Evolutionary conservation across 2,888 invertebrate genomes (phyloP).

Genomic region (Lycocerus yunnanus): DNA sequence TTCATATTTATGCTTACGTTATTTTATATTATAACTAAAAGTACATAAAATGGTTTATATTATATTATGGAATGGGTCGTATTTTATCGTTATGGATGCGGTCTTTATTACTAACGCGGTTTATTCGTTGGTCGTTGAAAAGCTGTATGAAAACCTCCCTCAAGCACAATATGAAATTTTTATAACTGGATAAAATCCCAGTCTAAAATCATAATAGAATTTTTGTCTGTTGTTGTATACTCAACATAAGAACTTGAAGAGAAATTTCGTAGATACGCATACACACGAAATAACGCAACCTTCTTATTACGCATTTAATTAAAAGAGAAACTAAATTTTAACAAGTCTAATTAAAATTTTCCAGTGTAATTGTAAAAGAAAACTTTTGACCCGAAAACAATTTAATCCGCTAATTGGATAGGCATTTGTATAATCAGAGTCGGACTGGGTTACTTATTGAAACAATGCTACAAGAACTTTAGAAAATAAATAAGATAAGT

Average conservation of each 20-base stretch:
- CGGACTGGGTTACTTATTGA: background rate
- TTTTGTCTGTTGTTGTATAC: constrained; percentile 36
- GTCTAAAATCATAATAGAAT: constrained; percentile 44
- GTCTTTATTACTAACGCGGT: constrained; percentile 43
- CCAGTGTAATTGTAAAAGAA: background rate
- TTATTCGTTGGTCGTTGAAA: constrained; percentile 42
- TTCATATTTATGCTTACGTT: constrained; percentile 1
- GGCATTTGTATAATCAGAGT: background rate
- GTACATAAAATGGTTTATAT: constrained; percentile 23
- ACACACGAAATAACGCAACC: background rate
- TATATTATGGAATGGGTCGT: constrained; percentile 25
- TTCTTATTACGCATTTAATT: background rate
- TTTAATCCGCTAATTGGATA: background rate
- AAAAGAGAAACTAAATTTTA: background rate
- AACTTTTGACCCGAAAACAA: background rate
- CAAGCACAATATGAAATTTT: constrained; percentile 43
- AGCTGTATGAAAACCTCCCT: constrained; percentile 40
- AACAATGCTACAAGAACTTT: background rate
- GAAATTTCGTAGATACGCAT: background rate
- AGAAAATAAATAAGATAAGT: background rate
- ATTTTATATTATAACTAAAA: constrained; percentile 7
- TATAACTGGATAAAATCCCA: constrained; percentile 44
- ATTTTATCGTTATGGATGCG: constrained; percentile 34
- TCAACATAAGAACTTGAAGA: constrained; percentile 34
- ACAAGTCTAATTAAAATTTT: background rate